Evolutionary conservation across 2,797 vertebrate genomes (phyloP).

Genomic region (Steatocranus sp.): DNA sequence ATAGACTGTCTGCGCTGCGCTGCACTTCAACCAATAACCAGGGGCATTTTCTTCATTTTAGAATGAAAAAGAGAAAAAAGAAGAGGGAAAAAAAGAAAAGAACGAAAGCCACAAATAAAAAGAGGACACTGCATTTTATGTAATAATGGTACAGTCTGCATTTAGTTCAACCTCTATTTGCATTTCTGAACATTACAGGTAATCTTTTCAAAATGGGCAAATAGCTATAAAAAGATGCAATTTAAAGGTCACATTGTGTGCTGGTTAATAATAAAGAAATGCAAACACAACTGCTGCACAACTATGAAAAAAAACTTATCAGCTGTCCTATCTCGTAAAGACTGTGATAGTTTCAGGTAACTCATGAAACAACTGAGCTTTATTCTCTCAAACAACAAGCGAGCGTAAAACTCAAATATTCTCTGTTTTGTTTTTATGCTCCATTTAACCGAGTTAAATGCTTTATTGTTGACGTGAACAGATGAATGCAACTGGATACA

Average conservation of each 20-base stretch:
- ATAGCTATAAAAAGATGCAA: neutral
- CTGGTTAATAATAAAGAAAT: neutral
- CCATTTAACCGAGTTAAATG: neutral
- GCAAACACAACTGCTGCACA: neutral
- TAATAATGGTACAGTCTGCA: no score
- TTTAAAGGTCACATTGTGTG: neutral
- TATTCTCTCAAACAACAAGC: neutral
- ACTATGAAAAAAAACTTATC: neutral
- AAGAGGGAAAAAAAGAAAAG: fast-evolving
- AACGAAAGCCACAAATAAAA: neutral
- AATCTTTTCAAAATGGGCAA: neutral
- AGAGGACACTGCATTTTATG: neutral
- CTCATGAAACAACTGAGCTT: neutral
- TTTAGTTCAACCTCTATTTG: neutral
- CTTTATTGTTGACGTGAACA: neutral
- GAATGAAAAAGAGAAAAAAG: neutral
- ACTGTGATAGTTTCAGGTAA: neutral
- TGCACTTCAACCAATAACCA: conserved; percentile 16
- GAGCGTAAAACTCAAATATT: neutral
- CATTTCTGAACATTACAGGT: neutral
- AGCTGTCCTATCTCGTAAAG: neutral
- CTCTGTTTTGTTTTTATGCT: neutral
- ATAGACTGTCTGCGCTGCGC: neutral
- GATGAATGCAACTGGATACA: neutral
- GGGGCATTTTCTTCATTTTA: neutral